A percentile compares a stretch with the other conserved stretches of the same genome.
phyloP scores from a whole-genome alignment of 2,797 vertebrate genomes.

The Gephyroberyx darwinii region DNA sequence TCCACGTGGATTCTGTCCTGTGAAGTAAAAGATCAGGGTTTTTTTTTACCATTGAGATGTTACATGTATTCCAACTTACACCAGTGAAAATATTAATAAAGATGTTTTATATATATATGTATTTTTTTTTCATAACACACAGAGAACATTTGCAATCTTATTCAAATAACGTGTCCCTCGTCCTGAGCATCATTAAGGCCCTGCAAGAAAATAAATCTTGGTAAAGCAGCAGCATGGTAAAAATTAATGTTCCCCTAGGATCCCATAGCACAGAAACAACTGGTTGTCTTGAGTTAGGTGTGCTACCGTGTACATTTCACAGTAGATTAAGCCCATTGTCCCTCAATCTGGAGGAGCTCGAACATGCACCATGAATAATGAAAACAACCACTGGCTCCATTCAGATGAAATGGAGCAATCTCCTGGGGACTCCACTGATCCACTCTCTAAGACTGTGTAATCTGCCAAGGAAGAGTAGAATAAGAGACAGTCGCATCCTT shows the following conservation, averaged over 20 bases:
- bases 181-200: constrained; percentile 25
- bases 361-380: constrained; percentile 79
- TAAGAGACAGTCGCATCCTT: constrained; percentile 65
- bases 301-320: constrained; percentile 63
- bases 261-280: constrained; percentile 15
- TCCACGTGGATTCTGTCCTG: constrained; percentile 94
- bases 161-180: constrained; percentile 3
- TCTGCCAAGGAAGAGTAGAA: constrained; percentile 70
- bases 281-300: constrained; percentile 57
- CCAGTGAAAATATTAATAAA: constrained; percentile 20
- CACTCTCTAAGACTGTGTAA: constrained; percentile 70
- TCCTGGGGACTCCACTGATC: constrained; percentile 70
- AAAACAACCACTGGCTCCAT: constrained; percentile 71
- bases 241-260: constrained; percentile 12
- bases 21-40: constrained; percentile 55
- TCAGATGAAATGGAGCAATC: constrained; percentile 74
- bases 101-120: too few relatives aligned
- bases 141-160: constrained; percentile 16
- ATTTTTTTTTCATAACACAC: too few relatives aligned
- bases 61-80: neutral
- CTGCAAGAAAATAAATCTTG: constrained; percentile 27
- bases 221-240: constrained; percentile 2
- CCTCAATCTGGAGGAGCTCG: constrained; percentile 69
- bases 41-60: too few relatives aligned
- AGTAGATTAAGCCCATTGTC: constrained; percentile 76